Evolutionary conservation across 1,140 invertebrate species (phyloP), one percentile per base, ranked within the genome.

Genomic region (Euglossa dilemma): DNA sequence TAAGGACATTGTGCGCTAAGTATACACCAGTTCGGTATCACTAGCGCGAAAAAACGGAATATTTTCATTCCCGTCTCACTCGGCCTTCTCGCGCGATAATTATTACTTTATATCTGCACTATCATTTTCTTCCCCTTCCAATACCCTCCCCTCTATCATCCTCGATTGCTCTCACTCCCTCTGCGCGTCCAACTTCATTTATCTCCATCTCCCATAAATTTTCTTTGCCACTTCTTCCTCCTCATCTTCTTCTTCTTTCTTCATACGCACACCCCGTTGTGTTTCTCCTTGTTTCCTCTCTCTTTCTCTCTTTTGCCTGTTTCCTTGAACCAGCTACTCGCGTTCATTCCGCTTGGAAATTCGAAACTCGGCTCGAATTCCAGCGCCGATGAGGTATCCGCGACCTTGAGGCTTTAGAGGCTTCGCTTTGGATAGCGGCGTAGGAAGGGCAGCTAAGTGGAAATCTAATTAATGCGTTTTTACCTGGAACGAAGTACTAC

Each of bases 351-450:
- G 45, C 36, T 74, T 63, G 25, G 86, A 87, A 87, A 88, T 72
- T 80, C 80, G 83, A 88, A 82, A 84, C 87, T 79, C 83, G 54
- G 50, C 87, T 88, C 71, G 79, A 88, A 85, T 85, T 85, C 87
- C 74, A 79, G 47, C 69, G 83, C 67, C 67, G 76, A 87, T 70
- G 85, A 77, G 72, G 72, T 80, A 77, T 77, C 56, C 67, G 50
- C 73, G 83, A 88, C 83, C 86, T 85, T 88, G 83, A 88, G 43
- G 50, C 78, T 75, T 85, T n/a, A 61, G 9, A 45, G 83, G 64
- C 74, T 87, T 83, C 78, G 56, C 71, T 82, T 63, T 72, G 75
- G 76, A 85, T 75, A 75, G 75, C 75, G 23, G 56, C 50, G 28
- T 25, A 63, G 74, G 57, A 66, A 67, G 83, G 74, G 59, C 57